These are phyloP conservation scores for Lissocephala sabroskyi DNA, from an alignment of 2,888 invertebrate genomes.

Conservation along the genomic window DNA sequence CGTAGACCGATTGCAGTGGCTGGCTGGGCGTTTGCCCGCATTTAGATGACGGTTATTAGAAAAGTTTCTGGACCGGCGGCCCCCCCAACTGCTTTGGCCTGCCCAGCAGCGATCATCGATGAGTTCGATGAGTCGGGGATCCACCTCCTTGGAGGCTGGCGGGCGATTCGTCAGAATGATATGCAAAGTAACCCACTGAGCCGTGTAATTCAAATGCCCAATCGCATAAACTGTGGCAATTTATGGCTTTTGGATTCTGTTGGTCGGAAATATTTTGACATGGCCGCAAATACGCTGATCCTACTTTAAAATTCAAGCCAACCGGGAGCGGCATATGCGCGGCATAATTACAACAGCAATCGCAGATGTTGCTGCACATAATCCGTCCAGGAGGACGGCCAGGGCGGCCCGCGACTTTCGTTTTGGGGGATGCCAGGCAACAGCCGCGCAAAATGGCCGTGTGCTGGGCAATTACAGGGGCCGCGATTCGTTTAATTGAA, in stretches of 20 bases:
- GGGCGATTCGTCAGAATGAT: no score
- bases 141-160: no score
- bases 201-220: conserved; percentile 32
- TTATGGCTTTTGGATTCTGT: conserved; percentile 42
- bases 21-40: conserved; percentile 46
- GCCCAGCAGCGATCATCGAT: conserved; percentile 57
- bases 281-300: conserved; percentile 46
- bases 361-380: conserved; percentile 54
- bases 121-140: no score
- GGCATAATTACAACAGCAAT: conserved; percentile 50
- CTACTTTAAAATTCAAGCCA: conserved; percentile 57
- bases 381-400: conserved; percentile 1
- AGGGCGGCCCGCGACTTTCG: neutral
- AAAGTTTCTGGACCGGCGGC: no score
- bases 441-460: conserved; percentile 29
- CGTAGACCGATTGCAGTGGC: conserved; percentile 34
- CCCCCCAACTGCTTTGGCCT: conserved; percentile 6
- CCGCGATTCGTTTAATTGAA: conserved; percentile 67
- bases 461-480: conserved; percentile 50
- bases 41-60: conserved; percentile 66
- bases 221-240: conserved; percentile 32
- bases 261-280: conserved; percentile 55
- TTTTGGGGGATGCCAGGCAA: conserved; percentile 13
- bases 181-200: no score
- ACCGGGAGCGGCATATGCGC: conserved; percentile 49